phyloP scores from a whole-genome alignment of 2,113 vertebrate genomes.

The Toxostoma redivivum region DNA sequence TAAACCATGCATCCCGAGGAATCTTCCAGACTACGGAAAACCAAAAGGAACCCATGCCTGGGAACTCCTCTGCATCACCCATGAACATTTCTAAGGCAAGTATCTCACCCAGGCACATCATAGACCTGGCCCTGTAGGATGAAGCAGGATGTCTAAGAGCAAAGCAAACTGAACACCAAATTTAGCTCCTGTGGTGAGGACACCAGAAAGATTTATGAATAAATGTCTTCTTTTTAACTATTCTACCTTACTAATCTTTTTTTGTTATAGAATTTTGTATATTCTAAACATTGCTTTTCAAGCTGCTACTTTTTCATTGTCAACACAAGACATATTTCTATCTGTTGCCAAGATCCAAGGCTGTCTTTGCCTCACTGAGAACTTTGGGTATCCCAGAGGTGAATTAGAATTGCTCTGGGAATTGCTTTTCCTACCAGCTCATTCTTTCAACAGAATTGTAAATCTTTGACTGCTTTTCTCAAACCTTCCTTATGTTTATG shows the following conservation, averaged over 20 bases:
- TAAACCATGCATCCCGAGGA: background rate
- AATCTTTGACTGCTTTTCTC: background rate
- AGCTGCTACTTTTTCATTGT: background rate
- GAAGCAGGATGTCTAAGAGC: background rate
- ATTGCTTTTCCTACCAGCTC: background rate
- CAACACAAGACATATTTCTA: background rate
- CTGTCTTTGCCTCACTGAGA: background rate
- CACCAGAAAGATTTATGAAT: background rate
- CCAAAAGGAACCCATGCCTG: background rate
- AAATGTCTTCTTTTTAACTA: background rate
- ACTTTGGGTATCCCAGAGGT: background rate
- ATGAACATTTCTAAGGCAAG: background rate
- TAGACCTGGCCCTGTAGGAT: background rate
- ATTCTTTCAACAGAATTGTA: background rate
- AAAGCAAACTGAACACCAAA: background rate
- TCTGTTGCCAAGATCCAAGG: background rate
- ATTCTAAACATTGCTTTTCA: background rate
- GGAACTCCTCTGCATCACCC: rapidly evolving
- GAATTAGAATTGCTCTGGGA: background rate
- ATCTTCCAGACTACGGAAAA: background rate
- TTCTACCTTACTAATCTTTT: background rate
- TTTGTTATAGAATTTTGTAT: background rate
- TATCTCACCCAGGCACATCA: background rate
- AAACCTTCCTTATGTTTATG: background rate
- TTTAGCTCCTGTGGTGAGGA: background rate